A percentile compares a stretch with the other conserved stretches of the same genome.
phyloP scores from a whole-genome alignment of 2,797 vertebrate genomes.

The Lepidocolaptes lacrymiger region DNA sequence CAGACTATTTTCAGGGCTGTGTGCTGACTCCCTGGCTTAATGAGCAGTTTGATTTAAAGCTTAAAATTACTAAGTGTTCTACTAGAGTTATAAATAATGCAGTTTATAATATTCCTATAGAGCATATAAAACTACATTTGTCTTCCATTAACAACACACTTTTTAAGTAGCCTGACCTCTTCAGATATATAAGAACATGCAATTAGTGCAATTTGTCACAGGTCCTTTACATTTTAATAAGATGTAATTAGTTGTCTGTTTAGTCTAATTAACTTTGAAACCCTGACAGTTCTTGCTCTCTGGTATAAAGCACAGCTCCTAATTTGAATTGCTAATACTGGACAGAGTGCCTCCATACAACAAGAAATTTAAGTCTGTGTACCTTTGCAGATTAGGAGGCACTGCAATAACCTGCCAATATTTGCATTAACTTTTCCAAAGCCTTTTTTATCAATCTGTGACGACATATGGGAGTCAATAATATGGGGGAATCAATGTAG shows the following conservation, averaged over 20 bases:
- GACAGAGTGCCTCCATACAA: conserved; percentile 33
- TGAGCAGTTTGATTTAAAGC: conserved; percentile 77
- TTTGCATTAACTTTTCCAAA: background rate
- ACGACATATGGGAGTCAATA: background rate
- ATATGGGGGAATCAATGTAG: background rate
- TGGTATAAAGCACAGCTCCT: conserved; percentile 54
- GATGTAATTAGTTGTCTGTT: conserved; percentile 81
- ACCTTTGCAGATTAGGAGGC: background rate
- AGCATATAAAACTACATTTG: conserved; percentile 77
- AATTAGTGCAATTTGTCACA: conserved; percentile 82
- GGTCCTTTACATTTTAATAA: conserved; percentile 80
- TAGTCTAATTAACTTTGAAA: conserved; percentile 82
- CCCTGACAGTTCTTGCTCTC: conserved; percentile 71
- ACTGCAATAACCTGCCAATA: background rate
- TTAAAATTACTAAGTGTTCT: conserved; percentile 77
- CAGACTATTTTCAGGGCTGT: conserved; percentile 62
- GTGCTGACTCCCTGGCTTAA: conserved; percentile 64
- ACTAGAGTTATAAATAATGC: conserved; percentile 78
- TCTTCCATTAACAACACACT: conserved; percentile 76
- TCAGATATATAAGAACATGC: conserved; percentile 74
- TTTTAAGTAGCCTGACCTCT: conserved; percentile 78
- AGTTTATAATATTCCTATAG: conserved; percentile 78
- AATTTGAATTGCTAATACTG: conserved; percentile 78
- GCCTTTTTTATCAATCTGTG: background rate
- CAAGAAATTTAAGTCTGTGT: conserved; percentile 13